These are phyloP conservation scores for Drosophila helvetica DNA, from an alignment of 2,888 invertebrate genomes.

Conservation along the genomic window DNA sequence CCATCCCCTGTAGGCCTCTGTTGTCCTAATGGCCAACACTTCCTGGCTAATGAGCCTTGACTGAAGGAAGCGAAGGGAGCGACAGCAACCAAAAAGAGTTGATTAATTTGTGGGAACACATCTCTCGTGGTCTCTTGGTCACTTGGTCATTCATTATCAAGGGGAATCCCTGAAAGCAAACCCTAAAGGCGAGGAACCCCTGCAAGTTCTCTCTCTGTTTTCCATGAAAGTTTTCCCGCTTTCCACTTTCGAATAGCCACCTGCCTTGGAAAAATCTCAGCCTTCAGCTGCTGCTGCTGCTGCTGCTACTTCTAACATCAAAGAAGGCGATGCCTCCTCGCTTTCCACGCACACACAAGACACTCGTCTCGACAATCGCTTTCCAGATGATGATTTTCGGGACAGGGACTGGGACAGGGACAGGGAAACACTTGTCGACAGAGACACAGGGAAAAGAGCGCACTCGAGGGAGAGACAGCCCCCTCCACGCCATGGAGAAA, in stretches of 20 bases:
- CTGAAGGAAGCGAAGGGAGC: conserved; percentile 19
- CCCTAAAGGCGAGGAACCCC: neutral
- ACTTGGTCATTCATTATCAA: conserved; percentile 3
- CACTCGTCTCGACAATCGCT: conserved; percentile 54
- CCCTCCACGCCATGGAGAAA: neutral
- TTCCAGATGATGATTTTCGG: conserved; percentile 40
- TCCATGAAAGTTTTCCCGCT: neutral
- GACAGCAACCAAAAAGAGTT: conserved; percentile 18
- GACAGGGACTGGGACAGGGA: neutral
- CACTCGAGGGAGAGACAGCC: conserved; percentile 31
- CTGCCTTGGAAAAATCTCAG: conserved; percentile 33
- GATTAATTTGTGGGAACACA: conserved; percentile 74
- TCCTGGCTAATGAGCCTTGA: conserved; percentile 68
- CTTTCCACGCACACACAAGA: conserved; percentile 22
- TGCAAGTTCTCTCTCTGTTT: neutral
- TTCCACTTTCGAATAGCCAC: conserved; percentile 38
- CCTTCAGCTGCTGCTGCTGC: conserved; percentile 27
- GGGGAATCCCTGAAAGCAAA: neutral
- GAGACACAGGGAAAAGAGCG: conserved; percentile 30
- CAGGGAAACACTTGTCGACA: conserved; percentile 66
- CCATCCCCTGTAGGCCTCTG: neutral
- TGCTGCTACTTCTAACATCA: conserved; percentile 16
- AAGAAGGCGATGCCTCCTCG: conserved; percentile 33
- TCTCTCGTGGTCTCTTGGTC: neutral
- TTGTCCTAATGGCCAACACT: conserved; percentile 63